Evolutionary conservation across 2,113 vertebrate genomes (phyloP), one percentile per base, ranked within the genome.

Genomic region (Rhizomys pruinosus): DNA sequence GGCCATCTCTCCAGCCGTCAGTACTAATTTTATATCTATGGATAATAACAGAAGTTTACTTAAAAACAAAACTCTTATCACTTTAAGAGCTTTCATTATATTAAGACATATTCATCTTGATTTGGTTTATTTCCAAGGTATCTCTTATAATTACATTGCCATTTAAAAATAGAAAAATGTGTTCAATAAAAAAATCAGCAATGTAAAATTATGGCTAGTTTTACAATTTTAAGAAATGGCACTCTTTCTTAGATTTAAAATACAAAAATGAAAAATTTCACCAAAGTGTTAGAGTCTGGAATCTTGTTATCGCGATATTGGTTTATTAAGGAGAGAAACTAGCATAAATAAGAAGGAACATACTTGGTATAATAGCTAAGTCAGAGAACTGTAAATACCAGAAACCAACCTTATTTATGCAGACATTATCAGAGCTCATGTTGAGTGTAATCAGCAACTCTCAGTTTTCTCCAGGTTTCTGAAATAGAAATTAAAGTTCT

Each of bases 171-270:
- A 37, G 72, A 63, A 91, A 94, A 76, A 59, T 66, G 39, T 32
- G 3, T 90, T 95, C 23, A 29, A 6, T 76, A 13, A 4, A 66
- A 93, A 87, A 84, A 25, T 47, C 52, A 91, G 37, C 87, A 52
- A 76, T 91, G 80, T 16, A 72, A 84, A 92, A 29, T 19, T 81
- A 77, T 90, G 29, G 5, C 16, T 81, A 68, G 15, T 74, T 73
- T 55, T 93, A 82, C 20, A 92, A 79, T 88, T 95, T 66, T 94
- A 17, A 78, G 47, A 89, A 73, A 29, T 79, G 10, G 37, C 37
- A 57, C 2, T 81, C 59, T 93, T 87, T 73, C 19, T 89, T 73
- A 64, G 63, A 71, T n/a, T n/a, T n/a, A n/a, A n/a, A n/a, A n/a
- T n/a, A n/a, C n/a, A n/a, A n/a, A n/a, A n/a, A n/a, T n/a, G n/a